These are phyloP conservation scores for Trematocara zebra DNA, from an alignment of 2,113 vertebrate species.

Conservation along the genomic window DNA sequence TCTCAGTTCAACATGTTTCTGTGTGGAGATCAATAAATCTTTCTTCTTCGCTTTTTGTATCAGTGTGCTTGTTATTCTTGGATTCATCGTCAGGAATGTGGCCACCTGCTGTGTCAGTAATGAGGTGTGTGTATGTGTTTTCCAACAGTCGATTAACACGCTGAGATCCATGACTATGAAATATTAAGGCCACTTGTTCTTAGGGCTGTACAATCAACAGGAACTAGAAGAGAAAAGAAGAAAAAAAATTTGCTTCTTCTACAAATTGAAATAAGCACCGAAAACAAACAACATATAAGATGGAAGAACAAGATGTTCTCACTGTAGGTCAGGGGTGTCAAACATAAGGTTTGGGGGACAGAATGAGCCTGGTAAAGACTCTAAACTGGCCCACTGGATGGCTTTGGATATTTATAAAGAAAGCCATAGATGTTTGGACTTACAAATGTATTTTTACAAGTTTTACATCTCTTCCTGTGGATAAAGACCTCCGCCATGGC, in stretches of 20 bases:
- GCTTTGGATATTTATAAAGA: background rate
- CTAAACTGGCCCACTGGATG: background rate
- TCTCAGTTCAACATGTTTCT: constrained; percentile 32
- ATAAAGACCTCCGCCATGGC: background rate
- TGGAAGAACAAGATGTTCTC: background rate
- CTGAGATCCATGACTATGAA: constrained; percentile 65
- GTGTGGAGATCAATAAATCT: constrained; percentile 17
- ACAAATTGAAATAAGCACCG: background rate
- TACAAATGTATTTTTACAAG: background rate
- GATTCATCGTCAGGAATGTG: constrained; percentile 53
- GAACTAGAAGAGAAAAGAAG: constrained; percentile 55
- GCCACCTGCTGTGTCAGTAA: constrained; percentile 53
- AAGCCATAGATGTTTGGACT: background rate
- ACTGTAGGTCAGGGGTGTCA: background rate
- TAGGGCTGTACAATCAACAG: constrained; percentile 65
- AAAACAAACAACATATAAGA: background rate
- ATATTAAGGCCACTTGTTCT: constrained; percentile 77
- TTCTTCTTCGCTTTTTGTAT: constrained; percentile 12
- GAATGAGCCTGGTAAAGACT: background rate
- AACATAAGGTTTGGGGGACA: background rate
- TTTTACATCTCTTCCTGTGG: background rate
- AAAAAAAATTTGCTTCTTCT: background rate
- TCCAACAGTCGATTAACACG: constrained; percentile 46
- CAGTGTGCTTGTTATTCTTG: constrained; percentile 42
- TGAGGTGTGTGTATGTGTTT: constrained; percentile 44